These are phyloP conservation scores for Lithobates sylvaticus DNA, from an alignment of 2,797 vertebrate species.

Conservation along the genomic window DNA sequence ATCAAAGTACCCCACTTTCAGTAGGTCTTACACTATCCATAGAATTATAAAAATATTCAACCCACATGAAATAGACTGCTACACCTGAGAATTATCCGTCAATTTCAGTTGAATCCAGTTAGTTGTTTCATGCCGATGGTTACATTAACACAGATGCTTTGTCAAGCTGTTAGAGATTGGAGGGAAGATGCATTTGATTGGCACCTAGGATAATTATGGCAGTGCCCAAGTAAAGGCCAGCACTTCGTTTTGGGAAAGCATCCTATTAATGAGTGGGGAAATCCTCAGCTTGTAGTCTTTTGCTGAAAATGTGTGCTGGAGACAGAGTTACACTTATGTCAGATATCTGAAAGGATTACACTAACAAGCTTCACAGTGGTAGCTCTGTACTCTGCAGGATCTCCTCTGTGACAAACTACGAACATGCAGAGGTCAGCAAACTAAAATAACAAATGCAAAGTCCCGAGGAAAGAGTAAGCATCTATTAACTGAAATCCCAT, in stretches of 20 bases:
- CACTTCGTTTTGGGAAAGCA: conserved; percentile 8
- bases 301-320: conserved; percentile 22
- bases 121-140: background rate
- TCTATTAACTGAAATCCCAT: conserved; percentile 49
- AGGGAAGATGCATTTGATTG: conserved; percentile 3
- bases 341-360: conserved; percentile 55
- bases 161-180: background rate
- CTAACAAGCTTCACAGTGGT: conserved; percentile 57
- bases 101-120: too few relatives aligned
- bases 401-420: conserved; percentile 41
- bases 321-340: conserved; percentile 51
- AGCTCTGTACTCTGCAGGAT: conserved; percentile 27
- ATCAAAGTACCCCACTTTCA: too few relatives aligned
- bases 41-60: too few relatives aligned
- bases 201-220: background rate
- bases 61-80: too few relatives aligned
- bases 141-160: background rate
- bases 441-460: conserved; percentile 56
- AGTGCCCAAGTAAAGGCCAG: background rate
- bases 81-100: too few relatives aligned
- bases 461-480: conserved; percentile 49
- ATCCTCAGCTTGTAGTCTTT: conserved; percentile 18
- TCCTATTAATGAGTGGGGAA: conserved; percentile 37
- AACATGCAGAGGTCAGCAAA: conserved; percentile 61
- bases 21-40: too few relatives aligned